phyloP scores from a whole-genome alignment of 2,113 vertebrate genomes.

The Aphyosemion australe region DNA sequence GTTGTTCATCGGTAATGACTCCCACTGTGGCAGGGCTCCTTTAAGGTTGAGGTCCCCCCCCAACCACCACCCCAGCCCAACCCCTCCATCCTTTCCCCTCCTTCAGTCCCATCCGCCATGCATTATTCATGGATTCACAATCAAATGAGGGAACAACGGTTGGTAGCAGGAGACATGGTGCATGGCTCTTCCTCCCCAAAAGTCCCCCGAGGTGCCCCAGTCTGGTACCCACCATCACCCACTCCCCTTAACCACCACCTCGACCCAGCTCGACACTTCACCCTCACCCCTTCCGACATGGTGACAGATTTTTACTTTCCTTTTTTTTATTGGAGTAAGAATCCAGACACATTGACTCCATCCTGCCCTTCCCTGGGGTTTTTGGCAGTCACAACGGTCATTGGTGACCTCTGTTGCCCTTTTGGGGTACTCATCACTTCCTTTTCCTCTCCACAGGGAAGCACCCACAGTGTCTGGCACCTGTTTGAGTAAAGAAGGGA shows the following conservation, averaged over 20 bases:
- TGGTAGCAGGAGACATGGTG: conserved; percentile 88
- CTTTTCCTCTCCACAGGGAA: conserved; percentile 61
- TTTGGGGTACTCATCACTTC: conserved; percentile 61
- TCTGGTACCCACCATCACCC: conserved; percentile 89
- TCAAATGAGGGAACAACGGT: conserved; percentile 96
- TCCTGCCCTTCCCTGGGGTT: conserved; percentile 62
- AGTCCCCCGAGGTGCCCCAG: conserved; percentile 92
- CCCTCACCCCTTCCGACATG: conserved; percentile 43
- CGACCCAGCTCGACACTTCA: conserved; percentile 77
- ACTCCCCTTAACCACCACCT: conserved; percentile 73
- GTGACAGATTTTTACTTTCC: conserved; percentile 50
- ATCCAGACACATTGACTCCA: conserved; percentile 65
- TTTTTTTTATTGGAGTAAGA: conserved; percentile 38
- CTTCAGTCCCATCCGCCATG: conserved; percentile 80
- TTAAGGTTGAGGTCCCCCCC: conserved; percentile 80
- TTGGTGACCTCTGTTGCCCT: conserved; percentile 69
- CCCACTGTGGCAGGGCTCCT: conserved; percentile 84
- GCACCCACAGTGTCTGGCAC: conserved; percentile 59
- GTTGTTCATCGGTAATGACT: conserved; percentile 84
- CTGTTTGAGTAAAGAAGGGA: conserved; percentile 33
- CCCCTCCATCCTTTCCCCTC: conserved; percentile 51
- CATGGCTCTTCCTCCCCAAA: conserved; percentile 95
- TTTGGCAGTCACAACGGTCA: conserved; percentile 64
- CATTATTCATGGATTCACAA: conserved; percentile 98
- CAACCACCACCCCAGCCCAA: not conserved